Conservation (phyloP, 2,113 vertebrate genomes). For the Kobus ellipsiprymnus region DNA sequence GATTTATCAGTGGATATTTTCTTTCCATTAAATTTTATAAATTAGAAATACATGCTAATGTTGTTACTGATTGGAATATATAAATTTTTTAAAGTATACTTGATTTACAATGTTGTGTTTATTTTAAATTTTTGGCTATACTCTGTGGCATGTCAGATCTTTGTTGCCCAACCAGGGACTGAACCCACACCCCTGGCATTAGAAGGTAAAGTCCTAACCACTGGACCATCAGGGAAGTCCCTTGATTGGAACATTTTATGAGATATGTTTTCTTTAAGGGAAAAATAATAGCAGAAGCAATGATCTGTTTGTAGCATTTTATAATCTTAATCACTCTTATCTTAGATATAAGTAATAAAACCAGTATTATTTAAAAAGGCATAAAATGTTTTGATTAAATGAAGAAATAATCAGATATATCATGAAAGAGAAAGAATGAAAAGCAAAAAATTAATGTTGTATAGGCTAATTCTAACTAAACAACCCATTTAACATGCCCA, state of each 20-base stretch:
- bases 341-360: neutral
- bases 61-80: neutral
- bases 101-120: neutral
- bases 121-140: neutral
- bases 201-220: neutral
- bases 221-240: neutral
- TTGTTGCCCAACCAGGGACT: neutral
- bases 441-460: neutral
- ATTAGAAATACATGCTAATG: neutral
- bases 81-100: neutral
- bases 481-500: neutral
- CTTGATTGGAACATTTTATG: neutral
- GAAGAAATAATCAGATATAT: neutral
- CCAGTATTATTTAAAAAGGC: neutral
- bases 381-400: neutral
- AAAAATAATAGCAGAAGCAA: neutral
- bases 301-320: neutral
- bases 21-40: constrained; percentile 11
- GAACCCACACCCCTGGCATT: neutral
- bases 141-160: neutral
- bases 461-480: neutral
- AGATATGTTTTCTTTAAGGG: neutral
- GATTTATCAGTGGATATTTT: neutral
- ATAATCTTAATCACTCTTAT: neutral
- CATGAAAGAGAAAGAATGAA: neutral